Evolutionary conservation across 2,113 vertebrate genomes (phyloP), one percentile per base, ranked within the genome.

Genomic region (Thamnophis sirtalis): DNA sequence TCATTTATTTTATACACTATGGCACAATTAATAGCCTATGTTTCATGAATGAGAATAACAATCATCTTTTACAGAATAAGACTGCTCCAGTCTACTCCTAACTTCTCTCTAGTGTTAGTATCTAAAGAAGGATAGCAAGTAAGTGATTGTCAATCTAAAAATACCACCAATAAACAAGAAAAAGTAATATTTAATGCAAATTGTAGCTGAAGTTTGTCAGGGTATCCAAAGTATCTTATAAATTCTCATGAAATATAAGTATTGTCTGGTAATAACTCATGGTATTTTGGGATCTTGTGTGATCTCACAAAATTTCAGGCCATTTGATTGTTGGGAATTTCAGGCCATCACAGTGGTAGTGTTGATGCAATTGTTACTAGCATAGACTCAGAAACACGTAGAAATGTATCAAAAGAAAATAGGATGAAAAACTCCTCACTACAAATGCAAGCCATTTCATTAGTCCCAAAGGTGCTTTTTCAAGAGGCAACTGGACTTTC

Each of bases 1-100:
- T 95, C 90, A 89, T 94, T 53, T 94, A 84, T 54, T 55, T 93
- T 94, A 38, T 90, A 21, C n/a, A 17, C 2, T 58, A 26, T 17
- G 8, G n/a, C 15, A 73, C n/a, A 24, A 58, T 58, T 38, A 88
- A 43, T 21, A 58, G 33, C 87, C 19, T 58, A 26, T 38, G 22
- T 56, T 88, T 60, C 33, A 60, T 58, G 38, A 89, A 49, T 28
- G 22, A 26, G 43, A 26, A 60, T 13, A 89, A 11, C 11, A 24
- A 49, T 13, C 5, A 33, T 73, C 13, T 15, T 73, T 73, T 73
- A 73, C n/a, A 38, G 15, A 38, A 73, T 38, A 73, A 38, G 68
- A 38, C 26, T 43, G 43, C 43, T 43, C 43, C 3, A 3, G 43
- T 38, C 68, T 17, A 15, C 68, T 73, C 13, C n/a, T 73, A 38